A percentile compares a stretch with the other conserved stretches of the same genome.
Conservation (phyloP, 2,113 vertebrate species). For the Xiphophorus hellerii region DNA sequence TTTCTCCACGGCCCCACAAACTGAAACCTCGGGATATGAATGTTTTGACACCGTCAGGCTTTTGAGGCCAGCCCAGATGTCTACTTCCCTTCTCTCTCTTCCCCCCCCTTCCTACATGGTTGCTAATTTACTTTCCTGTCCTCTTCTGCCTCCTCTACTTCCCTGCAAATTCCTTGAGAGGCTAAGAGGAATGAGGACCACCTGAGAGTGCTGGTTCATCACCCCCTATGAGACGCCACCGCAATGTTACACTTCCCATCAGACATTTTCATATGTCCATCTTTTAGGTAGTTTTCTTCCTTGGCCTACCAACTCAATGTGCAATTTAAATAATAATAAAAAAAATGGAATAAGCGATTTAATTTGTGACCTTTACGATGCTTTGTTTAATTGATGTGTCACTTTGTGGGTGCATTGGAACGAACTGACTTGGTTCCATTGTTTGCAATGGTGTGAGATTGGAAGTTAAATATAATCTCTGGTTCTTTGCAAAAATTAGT, state of each 20-base stretch:
- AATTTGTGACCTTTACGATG: conserved; percentile 13
- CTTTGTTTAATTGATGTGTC: conserved; percentile 23
- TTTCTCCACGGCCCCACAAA: conserved; percentile 82
- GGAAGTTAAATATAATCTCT: conserved; percentile 40
- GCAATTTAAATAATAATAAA: conserved; percentile 33
- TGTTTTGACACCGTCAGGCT: conserved; percentile 81
- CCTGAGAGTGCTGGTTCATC: conserved; percentile 17
- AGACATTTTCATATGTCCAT: not conserved
- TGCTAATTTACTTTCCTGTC: conserved; percentile 23
- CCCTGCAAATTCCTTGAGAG: conserved; percentile 7
- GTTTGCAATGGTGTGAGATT: conserved; percentile 22
- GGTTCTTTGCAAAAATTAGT: conserved; percentile 12
- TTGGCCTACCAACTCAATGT: conserved; percentile 8
- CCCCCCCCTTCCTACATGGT: not conserved
- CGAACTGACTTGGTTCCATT: conserved; percentile 17
- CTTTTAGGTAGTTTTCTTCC: not conserved
- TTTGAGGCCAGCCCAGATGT: conserved; percentile 60
- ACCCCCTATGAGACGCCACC: conserved; percentile 11
- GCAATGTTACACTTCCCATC: conserved; percentile 8
- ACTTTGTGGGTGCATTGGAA: conserved; percentile 11
- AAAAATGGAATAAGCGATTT: not conserved
- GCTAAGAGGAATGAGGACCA: conserved; percentile 26
- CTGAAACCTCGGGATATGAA: conserved; percentile 84
- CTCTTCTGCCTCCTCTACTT: conserved; percentile 17
- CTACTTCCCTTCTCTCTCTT: not conserved